Base-by-base conservation (phyloP, 2,113 vertebrate genomes). In the Heterochromis multidens region DNA sequence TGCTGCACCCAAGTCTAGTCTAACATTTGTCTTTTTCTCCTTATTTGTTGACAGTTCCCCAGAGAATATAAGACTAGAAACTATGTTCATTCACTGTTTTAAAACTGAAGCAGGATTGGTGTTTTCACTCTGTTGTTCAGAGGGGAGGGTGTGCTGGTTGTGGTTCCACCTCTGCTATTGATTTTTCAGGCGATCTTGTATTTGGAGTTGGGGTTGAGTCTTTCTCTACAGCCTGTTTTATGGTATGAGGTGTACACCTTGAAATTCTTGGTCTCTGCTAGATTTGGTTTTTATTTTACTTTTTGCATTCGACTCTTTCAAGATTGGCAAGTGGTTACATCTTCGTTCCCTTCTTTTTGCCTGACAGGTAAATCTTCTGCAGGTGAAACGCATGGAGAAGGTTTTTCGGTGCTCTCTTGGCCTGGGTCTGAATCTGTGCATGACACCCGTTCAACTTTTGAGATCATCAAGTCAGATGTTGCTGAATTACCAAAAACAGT, bases 261-360 rank as follows among this genome's bases (percentile, higher is more conserved):
- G n/a, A 25, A 7, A 23, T 31, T 87, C 87, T 92, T 40, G 89
- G 60, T 46, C 6, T 43, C 79, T 8, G 52, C 2, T 10, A 90
- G 11, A 43, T 89, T 87, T 29, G 90, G 83, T 83, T 86, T 89
- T 35, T 87, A 84, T 79, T 89, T 92, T 54, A 89, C 81, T 84
- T 80, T 91, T 23, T 57, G 76, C n/a, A 88, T 80, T 40, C 84
- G 81, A 57, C 40, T 80, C 37, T 9, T 87, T 52, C 37, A 84
- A 3, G 40, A 17, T 14, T 63, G 70, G 7, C 1, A 29, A 5
- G 80, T 2, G 33, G 65, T 31, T 54, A n/a, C 11, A 4, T 10
- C 78, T 33, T 72, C 57, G 23, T n/a, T 72, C 2, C 40, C 60
- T 52, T 70, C 78, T 57, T 63, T 59, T 61, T 81, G 74, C 70